Evolutionary conservation across 30 jellyfish, hydroid and myxozoan species (phyloP), one percentile per base, ranked within the genome.

Genomic region (Aurelia coerulea): DNA sequence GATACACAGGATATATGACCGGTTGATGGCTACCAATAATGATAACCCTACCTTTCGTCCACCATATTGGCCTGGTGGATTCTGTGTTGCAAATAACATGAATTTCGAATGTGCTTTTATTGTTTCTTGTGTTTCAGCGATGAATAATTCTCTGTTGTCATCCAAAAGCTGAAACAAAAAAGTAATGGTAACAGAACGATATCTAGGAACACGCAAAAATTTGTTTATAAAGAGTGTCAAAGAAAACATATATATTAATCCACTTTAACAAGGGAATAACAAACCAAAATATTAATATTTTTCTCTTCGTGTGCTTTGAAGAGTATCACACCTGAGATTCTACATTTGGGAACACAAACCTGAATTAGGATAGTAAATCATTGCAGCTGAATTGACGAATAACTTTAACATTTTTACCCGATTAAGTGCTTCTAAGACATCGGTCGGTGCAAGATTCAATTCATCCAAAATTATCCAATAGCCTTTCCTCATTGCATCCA

Each of bases 371-470:
- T 5, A 37, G 49, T 0, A 0, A 3, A 37, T 37, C 5, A 37
- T 37, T 37, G 49, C 49, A 37, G 49, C 49, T 37, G 49, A 37
- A 37, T 2, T 37, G 0, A 3, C 0, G 5, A 5, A 37, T 37
- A 37, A 37, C 5, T 37, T 37, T 5, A 5, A 37, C n/a, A n/a
- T n/a, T n/a, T 23, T 59, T 81, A 95, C 99, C 75, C 99, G 73
- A 73, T 96, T 96, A 29, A 96, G 64, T 8, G 98, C 98, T 70
- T 96, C 99, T 18, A 96, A 59, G 70, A 96, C 99, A 84, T 96
- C 99, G 19, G 98, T 84, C 13, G 99, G 99, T 34, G 99, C 99
- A 76, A 96, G 95, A 85, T 96, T 96, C 72, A 96, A 84, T 67
- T 96, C 99, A 68, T 96, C 99, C 52, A 96, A 74, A 51, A 96